These are phyloP conservation scores for Synergus japonicus DNA, from an alignment of 2,888 invertebrate species.

Conservation along the genomic window DNA sequence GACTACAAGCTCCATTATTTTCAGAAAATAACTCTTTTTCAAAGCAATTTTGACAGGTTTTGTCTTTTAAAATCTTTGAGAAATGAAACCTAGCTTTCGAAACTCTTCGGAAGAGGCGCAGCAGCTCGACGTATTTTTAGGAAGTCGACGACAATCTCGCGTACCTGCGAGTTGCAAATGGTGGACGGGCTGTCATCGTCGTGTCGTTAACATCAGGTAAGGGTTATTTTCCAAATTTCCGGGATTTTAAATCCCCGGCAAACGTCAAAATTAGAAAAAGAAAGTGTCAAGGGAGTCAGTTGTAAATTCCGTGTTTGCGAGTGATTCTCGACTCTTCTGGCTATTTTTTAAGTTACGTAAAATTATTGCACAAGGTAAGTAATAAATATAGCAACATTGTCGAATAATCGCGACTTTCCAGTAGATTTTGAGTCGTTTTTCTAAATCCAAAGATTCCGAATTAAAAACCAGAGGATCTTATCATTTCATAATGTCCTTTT, in stretches of 20 bases:
- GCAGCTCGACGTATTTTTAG: slow-evolving; percentile 51
- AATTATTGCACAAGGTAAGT: slow-evolving; percentile 41
- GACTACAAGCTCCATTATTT: neutral
- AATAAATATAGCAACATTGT: slow-evolving; percentile 38
- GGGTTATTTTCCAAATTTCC: slow-evolving; percentile 46
- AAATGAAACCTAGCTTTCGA: neutral
- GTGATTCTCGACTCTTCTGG: neutral
- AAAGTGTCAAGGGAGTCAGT: no score
- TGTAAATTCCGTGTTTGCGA: neutral
- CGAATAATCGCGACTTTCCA: slow-evolving; percentile 2
- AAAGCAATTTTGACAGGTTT: neutral
- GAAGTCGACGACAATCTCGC: slow-evolving; percentile 52
- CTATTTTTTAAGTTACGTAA: slow-evolving; percentile 44
- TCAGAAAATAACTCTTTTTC: neutral
- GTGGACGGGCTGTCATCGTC: slow-evolving; percentile 74
- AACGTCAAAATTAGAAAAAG: slow-evolving; percentile 32
- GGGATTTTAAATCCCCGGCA: slow-evolving; percentile 4
- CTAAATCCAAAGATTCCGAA: neutral
- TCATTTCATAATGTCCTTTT: neutral
- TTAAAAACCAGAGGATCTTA: neutral
- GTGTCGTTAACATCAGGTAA: slow-evolving; percentile 75
- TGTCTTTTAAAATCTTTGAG: no score
- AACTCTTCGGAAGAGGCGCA: slow-evolving; percentile 30
- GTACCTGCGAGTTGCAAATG: slow-evolving; percentile 73
- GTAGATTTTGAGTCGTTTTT: neutral